A percentile compares a stretch with the other conserved stretches of the same genome.
Evolutionary conservation across 2,888 invertebrate genomes (phyloP).

Genomic region (Acrobasis repandana): DNA sequence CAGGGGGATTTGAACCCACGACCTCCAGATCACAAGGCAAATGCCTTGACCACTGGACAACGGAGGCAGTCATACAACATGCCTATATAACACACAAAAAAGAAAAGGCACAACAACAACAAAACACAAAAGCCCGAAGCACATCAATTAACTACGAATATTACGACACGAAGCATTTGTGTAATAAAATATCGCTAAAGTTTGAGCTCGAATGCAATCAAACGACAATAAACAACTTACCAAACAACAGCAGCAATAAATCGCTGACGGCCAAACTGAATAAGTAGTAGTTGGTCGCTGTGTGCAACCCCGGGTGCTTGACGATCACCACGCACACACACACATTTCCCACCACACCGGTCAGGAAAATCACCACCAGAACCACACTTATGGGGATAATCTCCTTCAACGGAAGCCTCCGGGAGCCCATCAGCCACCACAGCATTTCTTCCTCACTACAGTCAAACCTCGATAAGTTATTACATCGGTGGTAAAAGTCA

Average conservation of each 20-base stretch:
- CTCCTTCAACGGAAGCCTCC: constrained; percentile 81
- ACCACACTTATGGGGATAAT: constrained; percentile 86
- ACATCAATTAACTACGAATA: too few species aligned
- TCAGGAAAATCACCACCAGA: constrained; percentile 90
- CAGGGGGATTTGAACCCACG: too few species aligned
- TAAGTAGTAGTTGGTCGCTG: constrained; percentile 95
- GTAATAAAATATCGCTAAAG: too few species aligned
- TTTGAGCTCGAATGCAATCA: not conserved
- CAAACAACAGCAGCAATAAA: constrained; percentile 90
- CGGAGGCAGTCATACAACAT: too few species aligned
- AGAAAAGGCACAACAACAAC: too few species aligned
- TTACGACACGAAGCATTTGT: too few species aligned
- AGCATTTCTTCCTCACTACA: constrained; percentile 84
- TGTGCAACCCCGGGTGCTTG: constrained; percentile 90
- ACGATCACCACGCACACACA: constrained; percentile 93
- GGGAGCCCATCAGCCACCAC: constrained; percentile 83
- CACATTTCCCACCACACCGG: constrained; percentile 92
- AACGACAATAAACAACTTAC: constrained; percentile 76
- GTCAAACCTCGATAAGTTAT: constrained; percentile 77
- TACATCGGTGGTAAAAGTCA: constrained; percentile 72
- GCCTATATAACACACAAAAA: too few species aligned
- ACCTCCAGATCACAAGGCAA: too few species aligned
- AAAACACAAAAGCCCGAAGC: too few species aligned
- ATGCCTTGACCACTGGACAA: too few species aligned
- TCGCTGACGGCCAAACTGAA: constrained; percentile 95